Conservation (phyloP, 37 sponge, comb jelly and placozoan species). For the Cladorhizidae sp. region DNA sequence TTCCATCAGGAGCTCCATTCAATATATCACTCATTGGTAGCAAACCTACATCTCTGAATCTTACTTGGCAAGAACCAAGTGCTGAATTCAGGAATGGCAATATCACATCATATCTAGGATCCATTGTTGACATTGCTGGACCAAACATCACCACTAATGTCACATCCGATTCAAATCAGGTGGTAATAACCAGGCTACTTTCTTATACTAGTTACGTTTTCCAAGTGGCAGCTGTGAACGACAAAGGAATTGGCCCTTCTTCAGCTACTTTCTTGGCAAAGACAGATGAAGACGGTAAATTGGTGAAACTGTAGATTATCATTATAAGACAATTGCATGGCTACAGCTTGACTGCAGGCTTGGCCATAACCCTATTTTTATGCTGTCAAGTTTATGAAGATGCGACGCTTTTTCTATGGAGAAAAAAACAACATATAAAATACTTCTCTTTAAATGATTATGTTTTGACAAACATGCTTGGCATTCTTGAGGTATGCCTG, state of each 20-base stretch:
- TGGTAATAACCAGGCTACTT: background rate
- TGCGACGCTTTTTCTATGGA: too few relatives aligned
- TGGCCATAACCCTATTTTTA: too few relatives aligned
- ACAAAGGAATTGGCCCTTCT: constrained; percentile 3
- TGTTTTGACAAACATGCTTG: too few relatives aligned
- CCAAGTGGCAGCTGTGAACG: constrained; percentile 4
- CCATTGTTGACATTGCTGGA: background rate
- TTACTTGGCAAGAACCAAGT: background rate
- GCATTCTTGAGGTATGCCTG: too few relatives aligned
- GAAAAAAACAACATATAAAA: too few relatives aligned
- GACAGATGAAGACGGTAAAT: constrained; percentile 13
- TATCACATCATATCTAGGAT: background rate
- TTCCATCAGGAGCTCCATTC: background rate
- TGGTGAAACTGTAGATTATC: too few relatives aligned
- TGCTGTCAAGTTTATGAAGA: too few relatives aligned
- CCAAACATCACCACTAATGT: background rate
- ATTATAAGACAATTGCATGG: too few relatives aligned
- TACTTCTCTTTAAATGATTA: too few relatives aligned
- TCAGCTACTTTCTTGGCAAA: background rate
- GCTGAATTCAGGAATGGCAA: background rate
- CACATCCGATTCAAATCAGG: background rate
- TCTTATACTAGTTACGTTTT: background rate
- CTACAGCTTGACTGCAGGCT: too few relatives aligned
- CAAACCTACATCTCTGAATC: background rate
- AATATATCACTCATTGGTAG: background rate